A percentile compares a stretch with the other conserved stretches of the same genome.
Conservation (phyloP, 2,797 vertebrate species). For the Protosalanx chinensis region DNA sequence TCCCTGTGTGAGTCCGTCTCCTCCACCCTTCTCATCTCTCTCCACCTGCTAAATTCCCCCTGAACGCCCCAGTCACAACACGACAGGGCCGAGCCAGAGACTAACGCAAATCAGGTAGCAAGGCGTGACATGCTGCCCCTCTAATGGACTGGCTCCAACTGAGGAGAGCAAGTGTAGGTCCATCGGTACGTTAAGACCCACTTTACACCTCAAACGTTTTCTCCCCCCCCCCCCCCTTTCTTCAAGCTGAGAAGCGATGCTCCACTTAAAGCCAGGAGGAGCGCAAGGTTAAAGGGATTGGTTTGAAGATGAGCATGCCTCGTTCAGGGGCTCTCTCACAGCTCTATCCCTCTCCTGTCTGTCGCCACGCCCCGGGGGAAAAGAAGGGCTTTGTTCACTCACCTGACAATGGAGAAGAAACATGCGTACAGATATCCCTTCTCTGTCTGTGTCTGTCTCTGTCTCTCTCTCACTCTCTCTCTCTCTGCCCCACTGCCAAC, state of each 20-base stretch:
- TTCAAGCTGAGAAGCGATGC: not conserved
- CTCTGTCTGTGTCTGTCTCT: not conserved
- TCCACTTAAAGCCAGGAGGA: not conserved
- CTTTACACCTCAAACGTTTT: not conserved
- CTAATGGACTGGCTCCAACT: not conserved
- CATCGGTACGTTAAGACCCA: not conserved
- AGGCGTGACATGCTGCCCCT: not conserved
- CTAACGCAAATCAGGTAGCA: not conserved
- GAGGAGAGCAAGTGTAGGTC: not conserved
- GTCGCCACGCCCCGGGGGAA: slow-evolving; percentile 26
- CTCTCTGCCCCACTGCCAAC: slow-evolving; percentile 1
- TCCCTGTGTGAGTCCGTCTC: not conserved
- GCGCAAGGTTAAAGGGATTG: not conserved
- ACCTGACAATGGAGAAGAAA: not conserved
- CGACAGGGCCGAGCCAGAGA: not conserved
- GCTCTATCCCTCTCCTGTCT: slow-evolving; percentile 12
- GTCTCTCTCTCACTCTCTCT: not conserved
- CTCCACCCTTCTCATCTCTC: not conserved
- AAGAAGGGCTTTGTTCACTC: slow-evolving; percentile 19
- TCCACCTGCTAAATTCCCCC: slow-evolving; percentile 10
- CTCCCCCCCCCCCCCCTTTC: not conserved
- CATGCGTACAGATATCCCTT: not conserved
- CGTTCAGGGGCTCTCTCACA: not conserved
- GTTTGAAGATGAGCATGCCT: not conserved
- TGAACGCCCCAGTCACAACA: slow-evolving; percentile 8